Evolutionary conservation across 2,888 invertebrate species (phyloP), one percentile per base, ranked within the genome.

Genomic region (Drosophila acutilabella): DNA sequence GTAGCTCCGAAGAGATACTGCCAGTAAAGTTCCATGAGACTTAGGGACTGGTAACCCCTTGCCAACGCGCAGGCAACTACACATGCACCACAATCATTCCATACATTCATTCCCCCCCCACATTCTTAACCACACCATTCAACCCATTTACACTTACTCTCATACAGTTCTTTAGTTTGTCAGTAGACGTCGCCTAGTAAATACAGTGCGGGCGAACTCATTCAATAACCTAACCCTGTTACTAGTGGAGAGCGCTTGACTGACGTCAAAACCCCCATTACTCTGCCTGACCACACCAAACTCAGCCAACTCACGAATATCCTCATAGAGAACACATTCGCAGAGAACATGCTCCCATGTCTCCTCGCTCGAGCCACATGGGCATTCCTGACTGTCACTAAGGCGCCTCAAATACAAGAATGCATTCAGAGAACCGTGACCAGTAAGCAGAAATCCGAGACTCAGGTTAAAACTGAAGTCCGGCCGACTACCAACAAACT

Each of bases 271-370:
- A 40, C 36, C 48, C 4, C 48, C 23, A 20, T 13, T 41, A 14
- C 11, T 16, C 54, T 33, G 40, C 2, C 10, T 11, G 8, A 2
- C 8, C 5, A 54, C 14, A n/a, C 61, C 53, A 26, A 53, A 23
- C 7, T 5, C 30, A 18, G 18, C 16, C 13, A 62, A 20, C 14
- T 18, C 23, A 1, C 60, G 30, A 1, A 62, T 14, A 40, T 62
- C 61, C 0, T 5, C 53, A 47, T 62, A 54, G 14, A 47, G 7
- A 7, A 48, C 16, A 33, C 62, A 62, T 54, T 56, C 62, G 26
- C 56, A 56, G 18, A 56, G 54, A 16, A 62, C 48, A 50, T 62
- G 54, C 20, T 20, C 11, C 62, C 33, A 40, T 47, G 53, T 62
- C 56, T 62, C 48, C 11, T 7, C 26, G 6, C 7, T 10, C 30